Percentiles rank a stretch among this genome's conserved stretches.
phyloP scores from a whole-genome alignment of 2,888 invertebrate genomes.

The Busseola fusca region DNA sequence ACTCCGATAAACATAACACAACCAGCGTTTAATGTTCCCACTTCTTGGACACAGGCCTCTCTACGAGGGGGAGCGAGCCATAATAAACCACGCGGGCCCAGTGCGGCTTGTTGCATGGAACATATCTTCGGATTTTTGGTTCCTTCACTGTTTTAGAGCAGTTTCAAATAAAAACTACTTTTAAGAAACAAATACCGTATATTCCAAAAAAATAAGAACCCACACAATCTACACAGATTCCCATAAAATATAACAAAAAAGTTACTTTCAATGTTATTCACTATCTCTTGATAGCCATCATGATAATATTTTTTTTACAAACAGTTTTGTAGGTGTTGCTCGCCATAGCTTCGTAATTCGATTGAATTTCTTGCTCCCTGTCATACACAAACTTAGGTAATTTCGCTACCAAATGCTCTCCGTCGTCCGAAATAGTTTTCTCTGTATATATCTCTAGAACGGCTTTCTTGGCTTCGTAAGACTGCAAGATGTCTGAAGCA shows the following conservation, averaged over 20 bases:
- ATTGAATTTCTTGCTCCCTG: conserved; percentile 66
- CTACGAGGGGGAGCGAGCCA: no score
- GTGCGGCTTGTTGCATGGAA: background rate
- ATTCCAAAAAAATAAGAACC: conserved; percentile 42
- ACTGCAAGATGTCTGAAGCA: conserved; percentile 75
- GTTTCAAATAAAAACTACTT: conserved; percentile 6
- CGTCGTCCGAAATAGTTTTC: conserved; percentile 65
- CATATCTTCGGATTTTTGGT: background rate
- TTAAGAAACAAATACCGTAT: conserved; percentile 42
- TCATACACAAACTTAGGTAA: conserved; percentile 78
- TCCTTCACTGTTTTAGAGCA: background rate
- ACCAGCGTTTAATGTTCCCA: no score
- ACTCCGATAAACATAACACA: no score
- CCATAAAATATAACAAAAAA: conserved; percentile 33
- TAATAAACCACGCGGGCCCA: background rate
- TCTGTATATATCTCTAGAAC: conserved; percentile 82
- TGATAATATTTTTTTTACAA: conserved; percentile 65
- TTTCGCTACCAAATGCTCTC: conserved; percentile 74
- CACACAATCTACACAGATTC: conserved; percentile 50
- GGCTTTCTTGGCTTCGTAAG: conserved; percentile 80
- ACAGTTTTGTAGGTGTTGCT: conserved; percentile 58
- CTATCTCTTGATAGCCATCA: conserved; percentile 66
- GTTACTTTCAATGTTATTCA: conserved; percentile 7
- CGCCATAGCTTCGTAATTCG: conserved; percentile 63
- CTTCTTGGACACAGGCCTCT: no score